Percentiles rank a stretch among this genome's conserved stretches.
phyloP scores from a whole-genome alignment of 30 jellyfish, hydroid and myxozoan genomes.

The Rhopilema esculentum region DNA sequence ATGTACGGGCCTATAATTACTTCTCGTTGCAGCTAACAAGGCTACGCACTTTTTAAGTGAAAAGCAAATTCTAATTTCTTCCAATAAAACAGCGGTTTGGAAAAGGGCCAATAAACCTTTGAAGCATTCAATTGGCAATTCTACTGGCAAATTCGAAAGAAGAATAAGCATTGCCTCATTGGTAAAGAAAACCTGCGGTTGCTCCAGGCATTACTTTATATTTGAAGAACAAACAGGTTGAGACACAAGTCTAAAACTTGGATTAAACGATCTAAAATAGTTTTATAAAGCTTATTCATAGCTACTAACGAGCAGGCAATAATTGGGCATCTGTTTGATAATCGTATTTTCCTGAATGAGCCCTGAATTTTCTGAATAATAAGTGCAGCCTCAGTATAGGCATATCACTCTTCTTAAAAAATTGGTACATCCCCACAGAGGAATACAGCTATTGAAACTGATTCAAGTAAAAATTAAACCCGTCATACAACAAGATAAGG shows the following conservation, averaged over 20 bases:
- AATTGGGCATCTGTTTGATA: not conserved
- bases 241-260: not conserved
- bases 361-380: not conserved
- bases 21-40: too few species aligned
- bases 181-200: not conserved
- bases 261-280: not conserved
- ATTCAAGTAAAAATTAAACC: too few species aligned
- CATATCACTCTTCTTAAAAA: too few species aligned
- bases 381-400: not conserved
- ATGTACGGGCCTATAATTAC: too few species aligned
- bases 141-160: not conserved
- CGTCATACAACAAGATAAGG: too few species aligned
- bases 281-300: not conserved
- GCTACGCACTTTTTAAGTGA: too few species aligned
- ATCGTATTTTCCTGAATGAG: too few species aligned
- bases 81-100: too few species aligned
- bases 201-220: not conserved
- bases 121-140: not conserved
- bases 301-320: not conserved
- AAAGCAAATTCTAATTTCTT: too few species aligned
- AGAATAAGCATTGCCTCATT: not conserved
- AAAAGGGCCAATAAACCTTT: not conserved
- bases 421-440: too few species aligned
- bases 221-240: not conserved
- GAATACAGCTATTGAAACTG: too few species aligned